Conservation (phyloP, 2,888 invertebrate species). For the Sinodicranocentrus sp. region DNA sequence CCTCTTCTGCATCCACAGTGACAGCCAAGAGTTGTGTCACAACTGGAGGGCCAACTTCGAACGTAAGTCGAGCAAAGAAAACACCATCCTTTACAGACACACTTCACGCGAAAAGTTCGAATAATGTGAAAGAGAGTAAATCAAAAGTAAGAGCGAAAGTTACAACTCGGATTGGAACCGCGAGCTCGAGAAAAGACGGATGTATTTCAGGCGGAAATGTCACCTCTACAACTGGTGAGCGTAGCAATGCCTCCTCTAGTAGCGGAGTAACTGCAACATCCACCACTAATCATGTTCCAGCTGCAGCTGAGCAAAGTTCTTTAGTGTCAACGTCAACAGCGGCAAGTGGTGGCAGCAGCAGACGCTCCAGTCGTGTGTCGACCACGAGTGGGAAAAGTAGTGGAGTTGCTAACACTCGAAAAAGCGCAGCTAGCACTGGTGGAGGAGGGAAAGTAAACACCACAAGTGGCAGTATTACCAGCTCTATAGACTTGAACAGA, state of each 20-base stretch:
- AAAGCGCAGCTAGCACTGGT: constrained; percentile 3
- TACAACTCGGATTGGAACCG: not conserved
- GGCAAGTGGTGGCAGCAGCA: not conserved
- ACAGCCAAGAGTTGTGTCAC: constrained; percentile 57
- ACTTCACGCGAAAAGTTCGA: too few relatives aligned
- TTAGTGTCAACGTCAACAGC: constrained; percentile 36
- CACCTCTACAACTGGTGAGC: constrained; percentile 41
- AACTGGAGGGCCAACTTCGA: constrained; percentile 27
- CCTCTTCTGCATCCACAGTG: constrained; percentile 60
- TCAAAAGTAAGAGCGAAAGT: not conserved
- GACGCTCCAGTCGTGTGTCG: constrained; percentile 49
- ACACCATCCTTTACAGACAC: not conserved
- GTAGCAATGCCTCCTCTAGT: not conserved
- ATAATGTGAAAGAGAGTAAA: not conserved
- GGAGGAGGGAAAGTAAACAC: constrained; percentile 18
- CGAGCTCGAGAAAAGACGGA: not conserved
- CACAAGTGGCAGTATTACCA: constrained; percentile 19
- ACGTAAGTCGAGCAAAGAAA: constrained; percentile 9
- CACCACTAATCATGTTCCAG: not conserved
- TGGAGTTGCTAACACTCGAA: constrained; percentile 32
- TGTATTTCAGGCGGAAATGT: constrained; percentile 39
- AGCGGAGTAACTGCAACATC: not conserved
- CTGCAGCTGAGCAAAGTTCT: constrained; percentile 43
- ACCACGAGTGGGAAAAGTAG: constrained; percentile 39
- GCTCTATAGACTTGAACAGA: constrained; percentile 23